These are phyloP conservation scores for Chondrosia reniformis DNA, from an alignment of 37 sponge, comb jelly and placozoan species.

Conservation along the genomic window DNA sequence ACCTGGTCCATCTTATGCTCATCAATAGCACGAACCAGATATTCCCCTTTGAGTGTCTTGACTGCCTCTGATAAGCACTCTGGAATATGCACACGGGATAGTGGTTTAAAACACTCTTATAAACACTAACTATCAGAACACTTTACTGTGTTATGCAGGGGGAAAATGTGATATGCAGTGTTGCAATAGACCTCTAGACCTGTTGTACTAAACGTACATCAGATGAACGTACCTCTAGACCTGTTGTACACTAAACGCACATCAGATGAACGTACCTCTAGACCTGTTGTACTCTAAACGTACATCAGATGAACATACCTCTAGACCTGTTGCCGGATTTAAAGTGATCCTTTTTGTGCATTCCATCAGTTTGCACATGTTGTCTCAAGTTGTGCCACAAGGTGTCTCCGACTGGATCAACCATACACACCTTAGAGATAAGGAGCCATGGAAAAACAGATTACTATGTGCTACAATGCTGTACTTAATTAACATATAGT, in stretches of 20 bases:
- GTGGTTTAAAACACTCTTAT: not conserved
- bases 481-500: no score
- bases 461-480: no score
- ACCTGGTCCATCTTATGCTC: conserved; percentile 87
- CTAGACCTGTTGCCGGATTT: conserved; percentile 9
- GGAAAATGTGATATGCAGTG: no score
- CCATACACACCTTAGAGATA: conserved; percentile 48
- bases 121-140: no score
- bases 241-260: no score
- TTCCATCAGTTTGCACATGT: conserved; percentile 72
- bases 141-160: no score
- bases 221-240: no score
- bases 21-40: conserved; percentile 79
- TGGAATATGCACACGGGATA: not conserved
- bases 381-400: conserved; percentile 64
- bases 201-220: no score
- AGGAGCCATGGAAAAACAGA: no score
- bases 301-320: conserved; percentile 12
- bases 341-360: conserved; percentile 61
- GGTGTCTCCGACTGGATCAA: conserved; percentile 79
- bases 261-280: no score
- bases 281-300: no score
- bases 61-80: conserved; percentile 86
- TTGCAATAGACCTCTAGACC: no score
- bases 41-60: conserved; percentile 87